Percentiles rank a stretch among this genome's conserved stretches.
Conservation (phyloP, 2,113 vertebrate species). For the Lethenteron camtschaticum region DNA sequence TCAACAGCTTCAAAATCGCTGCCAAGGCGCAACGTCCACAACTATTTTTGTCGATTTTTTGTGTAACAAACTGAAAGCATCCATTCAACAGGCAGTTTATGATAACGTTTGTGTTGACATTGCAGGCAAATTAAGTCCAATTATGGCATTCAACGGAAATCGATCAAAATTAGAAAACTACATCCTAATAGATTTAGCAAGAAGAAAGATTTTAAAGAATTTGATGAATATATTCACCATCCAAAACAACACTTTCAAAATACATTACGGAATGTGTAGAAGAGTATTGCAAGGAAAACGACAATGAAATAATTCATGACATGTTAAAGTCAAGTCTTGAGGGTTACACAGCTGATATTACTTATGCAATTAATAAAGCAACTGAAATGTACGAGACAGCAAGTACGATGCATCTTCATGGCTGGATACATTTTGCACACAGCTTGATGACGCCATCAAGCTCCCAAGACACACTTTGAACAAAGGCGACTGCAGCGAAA, state of each 20-base stretch:
- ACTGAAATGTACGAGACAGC: slow-evolving; percentile 12
- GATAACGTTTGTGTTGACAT: slow-evolving; percentile 10
- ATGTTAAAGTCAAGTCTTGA: slow-evolving; percentile 11
- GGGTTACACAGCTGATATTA: slow-evolving; percentile 10
- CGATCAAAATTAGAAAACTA: slow-evolving; percentile 23
- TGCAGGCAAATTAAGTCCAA: slow-evolving; percentile 15
- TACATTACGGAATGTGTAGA: slow-evolving; percentile 18
- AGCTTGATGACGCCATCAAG: too few species aligned
- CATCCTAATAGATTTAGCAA: slow-evolving; percentile 27
- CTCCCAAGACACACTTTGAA: too few species aligned
- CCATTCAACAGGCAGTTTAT: slow-evolving; percentile 10
- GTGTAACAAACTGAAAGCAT: slow-evolving; percentile 22
- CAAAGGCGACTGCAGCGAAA: too few species aligned
- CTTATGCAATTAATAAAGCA: slow-evolving; percentile 12
- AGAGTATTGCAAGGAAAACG: slow-evolving; percentile 12
- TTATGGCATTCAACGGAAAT: slow-evolving; percentile 18
- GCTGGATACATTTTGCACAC: too few species aligned
- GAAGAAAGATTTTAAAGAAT: slow-evolving; percentile 24
- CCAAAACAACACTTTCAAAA: slow-evolving; percentile 11
- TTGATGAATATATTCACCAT: slow-evolving; percentile 15
- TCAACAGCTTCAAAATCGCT: slow-evolving; percentile 22
- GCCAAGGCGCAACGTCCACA: slow-evolving; percentile 20
- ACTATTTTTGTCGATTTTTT: slow-evolving; percentile 22
- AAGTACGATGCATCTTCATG: too few species aligned
- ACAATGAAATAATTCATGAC: slow-evolving; percentile 7